Evolutionary conservation across 1,140 invertebrate species (phyloP).

Genomic region (Brachionus asplanchnoidis): DNA sequence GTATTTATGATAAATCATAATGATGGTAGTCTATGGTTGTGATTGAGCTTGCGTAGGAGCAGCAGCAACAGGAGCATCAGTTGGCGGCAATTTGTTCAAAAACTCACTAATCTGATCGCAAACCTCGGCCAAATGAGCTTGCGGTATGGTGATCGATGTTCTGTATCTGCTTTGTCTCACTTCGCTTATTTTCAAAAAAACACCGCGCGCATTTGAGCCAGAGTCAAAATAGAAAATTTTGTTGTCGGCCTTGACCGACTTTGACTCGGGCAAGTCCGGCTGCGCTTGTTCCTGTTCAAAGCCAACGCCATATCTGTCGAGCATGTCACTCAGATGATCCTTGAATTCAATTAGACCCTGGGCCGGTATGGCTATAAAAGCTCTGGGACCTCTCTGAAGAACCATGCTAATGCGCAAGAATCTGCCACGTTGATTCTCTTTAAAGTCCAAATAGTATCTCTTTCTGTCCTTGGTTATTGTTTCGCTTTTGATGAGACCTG

Average conservation of each 20-base stretch:
- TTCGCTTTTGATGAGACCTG: neutral
- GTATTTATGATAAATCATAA: neutral
- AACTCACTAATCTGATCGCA: neutral
- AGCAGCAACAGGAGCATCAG: neutral
- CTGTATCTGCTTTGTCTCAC: slow-evolving; percentile 60
- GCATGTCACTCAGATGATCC: slow-evolving; percentile 86
- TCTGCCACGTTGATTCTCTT: slow-evolving; percentile 91
- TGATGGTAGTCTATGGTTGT: neutral
- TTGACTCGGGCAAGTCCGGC: slow-evolving; percentile 69
- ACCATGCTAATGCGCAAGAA: slow-evolving; percentile 75
- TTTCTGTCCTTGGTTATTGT: slow-evolving; percentile 95
- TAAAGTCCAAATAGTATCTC: slow-evolving; percentile 93
- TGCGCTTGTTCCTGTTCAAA: slow-evolving; percentile 61
- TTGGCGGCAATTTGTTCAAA: neutral
- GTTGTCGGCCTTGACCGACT: slow-evolving; percentile 93
- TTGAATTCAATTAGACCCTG: slow-evolving; percentile 98
- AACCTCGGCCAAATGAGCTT: neutral
- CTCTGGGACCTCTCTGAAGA: slow-evolving; percentile 67
- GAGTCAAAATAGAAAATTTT: slow-evolving; percentile 99
- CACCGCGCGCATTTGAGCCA: slow-evolving; percentile 93
- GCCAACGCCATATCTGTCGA: slow-evolving; percentile 91
- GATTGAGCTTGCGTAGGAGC: neutral
- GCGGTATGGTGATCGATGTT: slow-evolving; percentile 24
- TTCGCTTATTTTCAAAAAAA: slow-evolving; percentile 97
- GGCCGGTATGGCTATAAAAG: slow-evolving; percentile 90